phyloP scores from a whole-genome alignment of 1,140 invertebrate species.

The Galendromus occidentalis region DNA sequence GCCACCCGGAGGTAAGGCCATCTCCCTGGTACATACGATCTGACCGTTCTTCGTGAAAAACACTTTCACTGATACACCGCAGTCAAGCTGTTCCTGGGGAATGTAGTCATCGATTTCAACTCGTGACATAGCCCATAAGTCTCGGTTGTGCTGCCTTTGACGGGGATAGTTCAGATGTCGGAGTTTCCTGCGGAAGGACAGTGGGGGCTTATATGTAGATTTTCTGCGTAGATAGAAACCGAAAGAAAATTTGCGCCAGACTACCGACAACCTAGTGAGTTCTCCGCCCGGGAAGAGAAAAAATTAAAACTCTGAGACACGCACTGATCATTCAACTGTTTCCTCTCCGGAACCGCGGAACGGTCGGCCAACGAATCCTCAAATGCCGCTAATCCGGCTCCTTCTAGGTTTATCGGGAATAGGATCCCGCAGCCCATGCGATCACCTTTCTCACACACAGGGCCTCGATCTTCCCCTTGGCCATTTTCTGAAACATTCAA shows the following conservation, averaged over 20 bases:
- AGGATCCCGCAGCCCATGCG: constrained; percentile 39
- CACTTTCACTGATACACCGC: constrained; percentile 24
- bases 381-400: background rate
- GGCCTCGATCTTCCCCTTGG: background rate
- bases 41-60: constrained; percentile 39
- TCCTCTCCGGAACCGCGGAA: too few relatives aligned
- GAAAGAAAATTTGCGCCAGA: too few relatives aligned
- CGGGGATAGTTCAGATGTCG: background rate
- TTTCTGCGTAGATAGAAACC: too few relatives aligned
- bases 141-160: background rate
- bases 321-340: too few relatives aligned
- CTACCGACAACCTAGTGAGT: too few relatives aligned
- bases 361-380: background rate
- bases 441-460: constrained; percentile 26
- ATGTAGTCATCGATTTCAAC: background rate
- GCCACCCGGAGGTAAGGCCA: constrained; percentile 35
- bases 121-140: background rate
- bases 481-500: background rate
- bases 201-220: too few relatives aligned
- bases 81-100: background rate
- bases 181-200: too few relatives aligned
- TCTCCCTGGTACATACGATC: constrained; percentile 33
- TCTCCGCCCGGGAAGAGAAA: too few relatives aligned
- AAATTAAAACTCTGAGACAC: too few relatives aligned
- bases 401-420: constrained; percentile 27